A percentile compares a stretch with the other conserved stretches of the same genome.
phyloP scores from a whole-genome alignment of 92 coral and sea anemone species.

The Virgularia gustaviana region DNA sequence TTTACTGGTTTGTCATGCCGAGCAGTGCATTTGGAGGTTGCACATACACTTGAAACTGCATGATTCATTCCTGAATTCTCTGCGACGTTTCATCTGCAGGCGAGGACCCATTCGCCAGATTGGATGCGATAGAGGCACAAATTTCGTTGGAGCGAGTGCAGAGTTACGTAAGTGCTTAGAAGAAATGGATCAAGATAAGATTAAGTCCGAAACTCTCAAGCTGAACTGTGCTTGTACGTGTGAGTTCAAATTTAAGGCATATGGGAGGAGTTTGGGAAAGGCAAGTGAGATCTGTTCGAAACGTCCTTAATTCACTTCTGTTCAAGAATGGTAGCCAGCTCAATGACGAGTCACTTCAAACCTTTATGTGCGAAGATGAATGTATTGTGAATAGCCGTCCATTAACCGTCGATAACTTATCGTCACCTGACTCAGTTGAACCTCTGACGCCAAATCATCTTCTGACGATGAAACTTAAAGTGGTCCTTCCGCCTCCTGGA shows the following conservation, averaged over 20 bases:
- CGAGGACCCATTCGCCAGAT: constrained; percentile 42
- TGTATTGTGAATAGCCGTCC: constrained; percentile 50
- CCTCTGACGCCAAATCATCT: constrained; percentile 44
- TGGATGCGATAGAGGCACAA: constrained; percentile 44
- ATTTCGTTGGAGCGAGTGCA: constrained; percentile 37
- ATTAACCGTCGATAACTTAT: constrained; percentile 38
- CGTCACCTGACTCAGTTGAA: constrained; percentile 19
- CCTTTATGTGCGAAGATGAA: constrained; percentile 49
- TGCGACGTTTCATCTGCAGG: constrained; percentile 19
- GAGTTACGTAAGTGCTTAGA: constrained; percentile 34
- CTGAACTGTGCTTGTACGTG: constrained; percentile 36
- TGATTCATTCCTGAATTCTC: constrained; percentile 43
- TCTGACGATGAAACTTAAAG: constrained; percentile 45
- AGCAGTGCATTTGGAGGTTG: constrained; percentile 39
- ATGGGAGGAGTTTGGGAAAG: constrained; percentile 57
- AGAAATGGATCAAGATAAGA: constrained; percentile 45
- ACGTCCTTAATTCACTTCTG: constrained; percentile 28
- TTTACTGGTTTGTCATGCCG: constrained; percentile 37
- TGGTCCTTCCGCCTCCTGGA: constrained; percentile 50
- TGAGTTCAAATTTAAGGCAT: constrained; percentile 38
- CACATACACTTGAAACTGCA: constrained; percentile 25
- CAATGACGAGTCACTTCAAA: constrained; percentile 40
- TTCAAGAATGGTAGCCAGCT: constrained; percentile 29
- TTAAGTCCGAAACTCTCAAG: constrained; percentile 13
- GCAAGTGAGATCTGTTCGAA: constrained; percentile 42